Base-by-base conservation (phyloP, 92 coral and sea anemone species). In the Galaxea fascicularis region DNA sequence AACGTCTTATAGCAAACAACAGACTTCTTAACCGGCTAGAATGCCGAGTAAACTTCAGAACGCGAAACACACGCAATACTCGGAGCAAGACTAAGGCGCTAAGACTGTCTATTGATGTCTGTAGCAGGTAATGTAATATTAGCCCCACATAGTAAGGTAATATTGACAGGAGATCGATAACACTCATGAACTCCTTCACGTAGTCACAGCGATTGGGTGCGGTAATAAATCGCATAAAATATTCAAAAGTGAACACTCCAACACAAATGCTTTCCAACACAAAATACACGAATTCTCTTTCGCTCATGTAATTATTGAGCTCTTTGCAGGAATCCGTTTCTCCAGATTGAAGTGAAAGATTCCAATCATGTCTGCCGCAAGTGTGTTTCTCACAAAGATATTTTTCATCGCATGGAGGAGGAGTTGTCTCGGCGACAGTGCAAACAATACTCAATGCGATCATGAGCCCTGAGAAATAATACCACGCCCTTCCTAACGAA, bases 11-110 rank as follows among this genome's bases (percentile, higher is more conserved):
- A 53, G 95, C 95, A 47, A 90, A 90, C 53, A 97, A 82, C 73
- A 95, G 85, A 46, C 98, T 95, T 56, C 99, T 80, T 69, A 97
- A 67, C 15, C 95, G 95, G 53, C 94, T 80, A 13, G 98, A 95
- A 57, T 93, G 95, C 44, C 98, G 82, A 31, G 99, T 93, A 80
- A 97, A 93, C 78, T 97, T 97, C 51, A 97, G 88, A 52, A 97
- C 93, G 8, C 99, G 92, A 70, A 97, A 93, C 18, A 97, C 93
- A 1, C 99, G 93, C 14, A 97, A 64, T 1, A 95, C 91, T 39
- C 98, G 92, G 72, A 94, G 79, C 51, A 91, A 77, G 11, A 94
- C 99, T 73, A 94, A 76, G 0, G 95, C 86, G 67, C 89, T 77
- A 0, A 94, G 83, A 25, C 98, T 95, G n/a, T 89, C 93, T 39